These are phyloP conservation scores for Hydrolagus affinis DNA, from an alignment of 2,113 vertebrate species.

Conservation along the genomic window DNA sequence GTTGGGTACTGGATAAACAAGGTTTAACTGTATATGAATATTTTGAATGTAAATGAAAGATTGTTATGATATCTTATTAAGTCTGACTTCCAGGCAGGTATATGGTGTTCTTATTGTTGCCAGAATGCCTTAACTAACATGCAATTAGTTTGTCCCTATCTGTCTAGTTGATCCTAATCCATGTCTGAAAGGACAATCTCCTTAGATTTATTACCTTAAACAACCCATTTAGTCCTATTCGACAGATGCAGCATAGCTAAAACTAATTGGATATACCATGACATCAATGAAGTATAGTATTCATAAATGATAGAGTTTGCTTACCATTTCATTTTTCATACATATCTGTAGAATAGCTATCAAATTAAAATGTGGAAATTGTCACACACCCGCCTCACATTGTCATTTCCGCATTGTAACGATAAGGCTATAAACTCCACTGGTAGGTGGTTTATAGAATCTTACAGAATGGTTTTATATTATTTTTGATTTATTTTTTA, in stretches of 20 bases:
- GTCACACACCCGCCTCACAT: too few relatives aligned
- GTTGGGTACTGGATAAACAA: too few relatives aligned
- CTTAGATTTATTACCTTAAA: background rate
- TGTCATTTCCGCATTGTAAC: slow-evolving; percentile 4
- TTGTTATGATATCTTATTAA: too few relatives aligned
- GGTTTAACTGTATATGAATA: too few relatives aligned
- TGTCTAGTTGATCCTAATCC: background rate
- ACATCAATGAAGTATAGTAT: slow-evolving; percentile 8
- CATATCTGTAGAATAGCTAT: background rate
- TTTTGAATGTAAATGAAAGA: too few relatives aligned
- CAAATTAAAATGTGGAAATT: background rate
- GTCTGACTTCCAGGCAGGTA: too few relatives aligned
- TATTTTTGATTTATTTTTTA: background rate
- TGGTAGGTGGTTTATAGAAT: background rate
- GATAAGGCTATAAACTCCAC: background rate
- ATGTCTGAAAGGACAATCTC: background rate
- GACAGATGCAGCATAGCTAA: slow-evolving; percentile 11
- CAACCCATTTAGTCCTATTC: slow-evolving; percentile 1
- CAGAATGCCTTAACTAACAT: too few relatives aligned
- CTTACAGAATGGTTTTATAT: background rate
- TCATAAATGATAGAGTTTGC: background rate
- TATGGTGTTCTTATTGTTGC: too few relatives aligned
- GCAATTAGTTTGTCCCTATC: too few relatives aligned
- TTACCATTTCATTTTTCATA: background rate
- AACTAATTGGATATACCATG: slow-evolving; percentile 20